A percentile compares a stretch with the other conserved stretches of the same genome.
phyloP scores from a whole-genome alignment of 2,797 vertebrate genomes.

The Diplodus puntazzo region DNA sequence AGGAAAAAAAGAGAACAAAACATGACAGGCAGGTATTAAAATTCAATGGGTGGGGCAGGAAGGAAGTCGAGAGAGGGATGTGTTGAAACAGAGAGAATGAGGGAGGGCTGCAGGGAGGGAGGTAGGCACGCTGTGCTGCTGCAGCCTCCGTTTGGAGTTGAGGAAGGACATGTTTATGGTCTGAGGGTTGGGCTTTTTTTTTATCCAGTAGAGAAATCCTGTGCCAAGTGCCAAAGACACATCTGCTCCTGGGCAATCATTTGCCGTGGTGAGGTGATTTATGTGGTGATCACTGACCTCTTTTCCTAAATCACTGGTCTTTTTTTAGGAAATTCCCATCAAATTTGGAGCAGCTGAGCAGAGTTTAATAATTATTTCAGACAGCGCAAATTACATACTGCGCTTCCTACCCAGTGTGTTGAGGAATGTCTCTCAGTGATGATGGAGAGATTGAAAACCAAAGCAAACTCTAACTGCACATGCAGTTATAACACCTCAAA shows the following conservation, averaged over 20 bases:
- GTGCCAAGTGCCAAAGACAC: constrained; percentile 76
- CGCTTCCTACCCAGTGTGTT: constrained; percentile 67
- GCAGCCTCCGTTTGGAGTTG: constrained; percentile 73
- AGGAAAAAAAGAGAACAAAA: constrained; percentile 62
- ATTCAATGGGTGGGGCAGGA: constrained; percentile 82
- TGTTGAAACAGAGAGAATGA: constrained; percentile 79
- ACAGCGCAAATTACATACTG: constrained; percentile 78
- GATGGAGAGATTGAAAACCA: constrained; percentile 76
- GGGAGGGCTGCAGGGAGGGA: constrained; percentile 58
- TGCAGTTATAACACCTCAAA: constrained; percentile 64
- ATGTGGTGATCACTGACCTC: constrained; percentile 76
- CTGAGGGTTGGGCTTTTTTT: constrained; percentile 73
- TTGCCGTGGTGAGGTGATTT: constrained; percentile 69
- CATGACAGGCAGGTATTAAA: constrained; percentile 86
- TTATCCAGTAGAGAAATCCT: constrained; percentile 60
- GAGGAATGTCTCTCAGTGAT: constrained; percentile 76
- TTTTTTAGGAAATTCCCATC: constrained; percentile 77
- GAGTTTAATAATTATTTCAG: constrained; percentile 78
- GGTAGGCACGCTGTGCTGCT: constrained; percentile 65
- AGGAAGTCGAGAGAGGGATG: constrained; percentile 78
- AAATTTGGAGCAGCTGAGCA: constrained; percentile 68
- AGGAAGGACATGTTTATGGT: constrained; percentile 82
- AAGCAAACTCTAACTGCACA: constrained; percentile 62
- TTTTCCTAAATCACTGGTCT: constrained; percentile 70
- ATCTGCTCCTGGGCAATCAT: constrained; percentile 77